Conservation (phyloP, 1,140 invertebrate species). For the Meloidogyne hapla region DNA sequence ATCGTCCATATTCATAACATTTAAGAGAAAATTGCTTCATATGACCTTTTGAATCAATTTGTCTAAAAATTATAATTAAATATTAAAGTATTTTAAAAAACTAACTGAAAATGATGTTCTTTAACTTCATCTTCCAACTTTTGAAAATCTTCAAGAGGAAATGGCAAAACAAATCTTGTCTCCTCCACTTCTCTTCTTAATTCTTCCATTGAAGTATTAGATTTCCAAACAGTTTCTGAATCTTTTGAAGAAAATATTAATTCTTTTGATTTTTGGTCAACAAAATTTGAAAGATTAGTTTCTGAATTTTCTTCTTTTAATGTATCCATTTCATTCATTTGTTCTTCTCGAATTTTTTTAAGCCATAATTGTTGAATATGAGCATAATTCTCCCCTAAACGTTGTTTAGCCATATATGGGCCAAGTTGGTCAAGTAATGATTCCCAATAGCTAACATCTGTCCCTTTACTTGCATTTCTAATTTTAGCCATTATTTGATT, state of each 20-base stretch:
- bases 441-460: slow-evolving; percentile 96
- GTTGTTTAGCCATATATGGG: slow-evolving; percentile 88
- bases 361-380: slow-evolving; percentile 85
- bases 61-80: slow-evolving; percentile 32
- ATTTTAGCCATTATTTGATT: slow-evolving; percentile 85
- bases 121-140: slow-evolving; percentile 61
- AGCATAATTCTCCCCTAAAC: slow-evolving; percentile 86
- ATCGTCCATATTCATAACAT: slow-evolving; percentile 77
- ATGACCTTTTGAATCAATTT: slow-evolving; percentile 45
- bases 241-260: background rate
- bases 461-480: slow-evolving; percentile 77
- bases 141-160: slow-evolving; percentile 39
- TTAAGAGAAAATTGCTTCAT: slow-evolving; percentile 64
- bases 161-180: slow-evolving; percentile 30
- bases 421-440: slow-evolving; percentile 85
- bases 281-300: background rate
- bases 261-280: slow-evolving; percentile 23
- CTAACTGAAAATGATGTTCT: slow-evolving; percentile 52
- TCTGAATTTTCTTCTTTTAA: slow-evolving; percentile 17
- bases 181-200: background rate
- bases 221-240: background rate
- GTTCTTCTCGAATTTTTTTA: slow-evolving; percentile 81
- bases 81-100: background rate
- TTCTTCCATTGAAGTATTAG: slow-evolving; percentile 8
- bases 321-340: slow-evolving; percentile 30